These are phyloP conservation scores for Synanthedon andrenaeformis DNA, from an alignment of 2,888 invertebrate genomes.

Conservation along the genomic window DNA sequence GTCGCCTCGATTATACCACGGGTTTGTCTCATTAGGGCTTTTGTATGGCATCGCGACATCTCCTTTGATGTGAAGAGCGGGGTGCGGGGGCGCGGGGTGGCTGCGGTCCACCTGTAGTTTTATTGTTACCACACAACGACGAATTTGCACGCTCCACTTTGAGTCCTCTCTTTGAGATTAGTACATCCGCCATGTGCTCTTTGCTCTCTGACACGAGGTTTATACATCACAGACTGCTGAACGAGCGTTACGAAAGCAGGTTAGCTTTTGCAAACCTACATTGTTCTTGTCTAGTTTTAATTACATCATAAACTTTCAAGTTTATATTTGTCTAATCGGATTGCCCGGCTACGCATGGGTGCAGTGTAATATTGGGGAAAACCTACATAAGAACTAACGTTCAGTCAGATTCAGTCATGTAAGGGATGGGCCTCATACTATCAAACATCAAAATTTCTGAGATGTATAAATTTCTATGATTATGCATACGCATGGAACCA, in stretches of 20 bases:
- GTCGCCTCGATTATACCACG: slow-evolving; percentile 70
- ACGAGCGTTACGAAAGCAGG: neutral
- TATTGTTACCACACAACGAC: slow-evolving; percentile 58
- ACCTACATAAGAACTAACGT: too few relatives aligned
- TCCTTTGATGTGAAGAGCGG: slow-evolving; percentile 58
- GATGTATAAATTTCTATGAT: too few relatives aligned
- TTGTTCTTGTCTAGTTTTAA: too few relatives aligned
- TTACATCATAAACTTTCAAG: too few relatives aligned
- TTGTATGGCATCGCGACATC: slow-evolving; percentile 64
- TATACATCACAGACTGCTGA: slow-evolving; percentile 3
- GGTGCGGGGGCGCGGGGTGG: slow-evolving; percentile 33
- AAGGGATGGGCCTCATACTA: too few relatives aligned
- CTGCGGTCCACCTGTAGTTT: slow-evolving; percentile 65
- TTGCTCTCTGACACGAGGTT: slow-evolving; percentile 30
- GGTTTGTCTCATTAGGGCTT: slow-evolving; percentile 71
- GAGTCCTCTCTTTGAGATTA: slow-evolving; percentile 59
- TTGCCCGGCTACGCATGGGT: too few relatives aligned
- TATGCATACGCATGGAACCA: too few relatives aligned
- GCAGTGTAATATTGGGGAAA: too few relatives aligned
- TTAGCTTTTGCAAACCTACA: too few relatives aligned
- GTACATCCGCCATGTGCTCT: slow-evolving; percentile 27
- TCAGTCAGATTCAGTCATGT: too few relatives aligned
- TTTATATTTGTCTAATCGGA: too few relatives aligned
- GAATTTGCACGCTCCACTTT: slow-evolving; percentile 67
- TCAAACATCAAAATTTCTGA: too few relatives aligned